A percentile compares a stretch with the other conserved stretches of the same genome.
phyloP scores from a whole-genome alignment of 1,140 invertebrate species.

The Drosophila auraria region DNA sequence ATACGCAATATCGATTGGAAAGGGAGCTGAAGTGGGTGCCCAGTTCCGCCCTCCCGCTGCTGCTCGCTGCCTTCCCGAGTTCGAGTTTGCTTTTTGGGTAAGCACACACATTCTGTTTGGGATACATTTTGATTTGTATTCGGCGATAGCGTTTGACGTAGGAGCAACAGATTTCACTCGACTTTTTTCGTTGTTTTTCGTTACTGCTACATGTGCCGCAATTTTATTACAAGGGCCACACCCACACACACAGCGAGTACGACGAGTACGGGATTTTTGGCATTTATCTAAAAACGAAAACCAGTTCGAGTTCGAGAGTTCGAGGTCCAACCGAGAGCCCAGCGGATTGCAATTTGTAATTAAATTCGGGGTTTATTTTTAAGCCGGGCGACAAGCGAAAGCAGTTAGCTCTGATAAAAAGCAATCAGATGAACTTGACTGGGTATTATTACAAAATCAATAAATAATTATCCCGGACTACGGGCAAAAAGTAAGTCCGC shows the following conservation, averaged over 20 bases:
- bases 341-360: constrained; percentile 33
- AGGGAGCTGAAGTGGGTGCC: constrained; percentile 38
- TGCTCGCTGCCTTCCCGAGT: neutral
- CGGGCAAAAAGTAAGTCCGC: neutral
- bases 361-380: constrained; percentile 44
- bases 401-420: neutral
- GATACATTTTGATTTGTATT: constrained; percentile 68
- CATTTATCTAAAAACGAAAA: constrained; percentile 53
- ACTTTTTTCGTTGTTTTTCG: constrained; percentile 28
- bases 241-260: constrained; percentile 2
- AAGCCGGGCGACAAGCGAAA: constrained; percentile 8
- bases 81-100: constrained; percentile 32
- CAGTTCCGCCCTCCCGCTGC: constrained; percentile 14
- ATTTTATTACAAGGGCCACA: constrained; percentile 64
- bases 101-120: constrained; percentile 29
- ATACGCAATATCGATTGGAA: constrained; percentile 75
- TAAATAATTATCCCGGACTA: constrained; percentile 18
- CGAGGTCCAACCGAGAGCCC: constrained; percentile 12
- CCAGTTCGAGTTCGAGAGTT: constrained; percentile 14
- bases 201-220: constrained; percentile 57
- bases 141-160: constrained; percentile 76
- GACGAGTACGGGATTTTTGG: constrained; percentile 45
- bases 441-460: constrained; percentile 18
- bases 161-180: constrained; percentile 73
- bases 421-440: neutral